phyloP scores from a whole-genome alignment of 2,797 vertebrate species.

The Acanthurus lineatus region DNA sequence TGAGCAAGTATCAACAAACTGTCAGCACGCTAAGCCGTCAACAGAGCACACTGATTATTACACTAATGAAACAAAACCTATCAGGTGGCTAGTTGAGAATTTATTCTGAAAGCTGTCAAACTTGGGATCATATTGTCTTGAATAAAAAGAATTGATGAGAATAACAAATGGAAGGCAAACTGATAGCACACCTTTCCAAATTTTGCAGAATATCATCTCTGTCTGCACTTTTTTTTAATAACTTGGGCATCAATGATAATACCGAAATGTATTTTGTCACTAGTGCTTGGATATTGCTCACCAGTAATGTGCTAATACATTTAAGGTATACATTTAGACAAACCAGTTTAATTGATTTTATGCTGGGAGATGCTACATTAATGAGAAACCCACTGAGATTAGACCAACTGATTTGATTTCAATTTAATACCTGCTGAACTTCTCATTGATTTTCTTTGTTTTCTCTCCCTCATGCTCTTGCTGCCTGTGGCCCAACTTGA shows the following conservation, averaged over 20 bases:
- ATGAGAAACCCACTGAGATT: slow-evolving; percentile 30
- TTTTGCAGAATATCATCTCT: background rate
- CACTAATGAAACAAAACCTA: slow-evolving; percentile 27
- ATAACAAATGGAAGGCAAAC: slow-evolving; percentile 10
- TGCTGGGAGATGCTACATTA: slow-evolving; percentile 23
- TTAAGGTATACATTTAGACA: slow-evolving; percentile 7
- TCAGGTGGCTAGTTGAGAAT: slow-evolving; percentile 18
- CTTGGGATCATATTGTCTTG: slow-evolving; percentile 3
- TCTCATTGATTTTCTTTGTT: slow-evolving; percentile 64
- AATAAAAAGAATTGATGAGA: background rate
- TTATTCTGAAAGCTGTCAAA: slow-evolving; percentile 41
- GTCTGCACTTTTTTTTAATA: background rate
- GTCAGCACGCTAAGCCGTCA: slow-evolving; percentile 21
- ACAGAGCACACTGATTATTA: slow-evolving; percentile 16
- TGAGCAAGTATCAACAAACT: slow-evolving; percentile 29
- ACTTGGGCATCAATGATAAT: background rate
- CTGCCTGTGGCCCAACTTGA: slow-evolving; percentile 40
- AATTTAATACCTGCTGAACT: slow-evolving; percentile 43
- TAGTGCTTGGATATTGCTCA: slow-evolving; percentile 5
- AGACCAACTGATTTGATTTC: slow-evolving; percentile 44
- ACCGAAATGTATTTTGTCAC: slow-evolving; percentile 11
- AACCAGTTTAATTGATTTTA: slow-evolving; percentile 35
- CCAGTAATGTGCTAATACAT: slow-evolving; percentile 14
- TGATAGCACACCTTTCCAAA: background rate
- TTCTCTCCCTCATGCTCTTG: slow-evolving; percentile 28